These are phyloP conservation scores for Macquaria ambigua DNA, from an alignment of 2,113 vertebrate species.

Conservation along the genomic window DNA sequence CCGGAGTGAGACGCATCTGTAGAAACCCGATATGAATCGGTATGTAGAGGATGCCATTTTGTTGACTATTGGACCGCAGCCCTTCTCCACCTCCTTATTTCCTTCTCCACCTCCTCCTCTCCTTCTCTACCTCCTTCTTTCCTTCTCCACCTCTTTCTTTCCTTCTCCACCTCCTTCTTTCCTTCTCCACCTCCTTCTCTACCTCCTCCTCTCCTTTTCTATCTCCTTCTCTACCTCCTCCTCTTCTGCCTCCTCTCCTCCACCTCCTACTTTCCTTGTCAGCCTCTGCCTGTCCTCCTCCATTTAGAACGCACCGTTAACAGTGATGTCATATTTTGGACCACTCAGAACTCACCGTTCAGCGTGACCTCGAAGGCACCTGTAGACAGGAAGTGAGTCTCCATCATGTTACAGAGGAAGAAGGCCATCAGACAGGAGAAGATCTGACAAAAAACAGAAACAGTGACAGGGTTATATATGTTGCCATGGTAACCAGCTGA, in stretches of 20 bases:
- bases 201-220: too few relatives aligned
- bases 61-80: too few relatives aligned
- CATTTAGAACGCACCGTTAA: constrained; percentile 78
- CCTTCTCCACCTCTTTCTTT: background rate
- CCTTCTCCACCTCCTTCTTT: background rate
- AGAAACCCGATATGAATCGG: too few relatives aligned
- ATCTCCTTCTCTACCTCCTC: too few relatives aligned
- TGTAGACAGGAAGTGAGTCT: constrained; percentile 86
- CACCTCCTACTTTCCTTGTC: background rate
- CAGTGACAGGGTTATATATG: background rate
- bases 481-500: background rate
- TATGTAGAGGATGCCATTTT: too few relatives aligned
- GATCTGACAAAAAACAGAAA: constrained; percentile 74
- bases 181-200: background rate
- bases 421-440: constrained; percentile 87
- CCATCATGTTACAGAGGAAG: constrained; percentile 86
- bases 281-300: background rate
- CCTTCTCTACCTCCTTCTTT: background rate
- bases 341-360: constrained; percentile 74
- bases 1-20: too few relatives aligned
- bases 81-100: too few relatives aligned
- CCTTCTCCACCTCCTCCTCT: too few relatives aligned
- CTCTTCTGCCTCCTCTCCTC: background rate
- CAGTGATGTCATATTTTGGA: too few relatives aligned
- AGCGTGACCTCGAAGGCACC: constrained; percentile 85